Conservation (phyloP, 2,797 vertebrate species). For the Chaetophractus vellerosus region DNA sequence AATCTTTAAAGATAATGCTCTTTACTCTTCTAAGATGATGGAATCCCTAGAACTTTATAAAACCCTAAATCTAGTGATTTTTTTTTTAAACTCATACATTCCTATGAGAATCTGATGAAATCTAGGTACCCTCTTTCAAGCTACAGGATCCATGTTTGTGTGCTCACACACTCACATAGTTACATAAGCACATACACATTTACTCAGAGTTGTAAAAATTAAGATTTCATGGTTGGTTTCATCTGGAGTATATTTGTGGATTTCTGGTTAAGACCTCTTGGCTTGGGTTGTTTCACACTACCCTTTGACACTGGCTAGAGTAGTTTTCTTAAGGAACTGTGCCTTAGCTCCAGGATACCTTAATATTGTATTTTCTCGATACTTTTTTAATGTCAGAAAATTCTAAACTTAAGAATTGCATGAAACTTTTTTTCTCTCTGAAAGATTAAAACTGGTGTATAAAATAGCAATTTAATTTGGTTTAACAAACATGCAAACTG, state of each 20-base stretch:
- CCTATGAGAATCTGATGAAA: slow-evolving; percentile 11
- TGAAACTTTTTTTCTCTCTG: neutral
- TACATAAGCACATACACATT: neutral
- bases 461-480: neutral
- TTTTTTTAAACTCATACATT: neutral
- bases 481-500: neutral
- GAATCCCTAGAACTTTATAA: neutral
- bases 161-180: neutral
- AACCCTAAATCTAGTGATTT: neutral
- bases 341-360: neutral
- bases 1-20: neutral
- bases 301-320: neutral
- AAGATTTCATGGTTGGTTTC: neutral
- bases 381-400: neutral
- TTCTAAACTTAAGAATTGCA: neutral
- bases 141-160: neutral
- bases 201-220: neutral
- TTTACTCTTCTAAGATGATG: neutral
- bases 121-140: neutral
- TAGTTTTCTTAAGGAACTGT: neutral
- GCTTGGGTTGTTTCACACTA: neutral
- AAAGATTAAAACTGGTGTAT: neutral
- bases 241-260: neutral
- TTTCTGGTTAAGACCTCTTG: neutral
- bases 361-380: neutral